A percentile compares a stretch with the other conserved stretches of the same genome.
Conservation (phyloP, 2,113 vertebrate species). For the Canis aureus region DNA sequence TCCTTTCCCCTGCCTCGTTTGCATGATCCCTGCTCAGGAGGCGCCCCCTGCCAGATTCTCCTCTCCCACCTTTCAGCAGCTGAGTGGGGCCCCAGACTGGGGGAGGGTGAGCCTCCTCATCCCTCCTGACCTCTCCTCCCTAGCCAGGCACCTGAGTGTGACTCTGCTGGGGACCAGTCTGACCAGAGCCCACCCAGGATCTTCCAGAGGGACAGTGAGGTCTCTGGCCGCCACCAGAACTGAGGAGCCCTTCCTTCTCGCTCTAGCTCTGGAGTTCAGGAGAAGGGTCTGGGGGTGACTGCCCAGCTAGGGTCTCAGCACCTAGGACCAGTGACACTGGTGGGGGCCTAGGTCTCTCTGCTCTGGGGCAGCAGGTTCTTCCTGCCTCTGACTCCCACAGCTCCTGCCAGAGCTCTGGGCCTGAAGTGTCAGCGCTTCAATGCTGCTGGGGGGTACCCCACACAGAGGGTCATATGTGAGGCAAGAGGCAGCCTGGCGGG, state of each 20-base stretch:
- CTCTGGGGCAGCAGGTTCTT: neutral
- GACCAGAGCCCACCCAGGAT: neutral
- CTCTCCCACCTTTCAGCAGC: neutral
- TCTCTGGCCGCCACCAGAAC: neutral
- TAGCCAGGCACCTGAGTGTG: neutral
- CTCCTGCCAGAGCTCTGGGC: neutral
- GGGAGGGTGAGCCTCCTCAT: neutral
- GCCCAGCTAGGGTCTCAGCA: neutral
- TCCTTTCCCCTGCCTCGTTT: conserved; percentile 8
- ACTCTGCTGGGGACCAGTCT: neutral
- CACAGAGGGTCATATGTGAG: rapidly evolving
- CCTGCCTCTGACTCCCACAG: too few species aligned
- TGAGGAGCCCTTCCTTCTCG: neutral
- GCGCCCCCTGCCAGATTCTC: conserved; percentile 34
- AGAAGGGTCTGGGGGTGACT: neutral
- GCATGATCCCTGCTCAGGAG: neutral
- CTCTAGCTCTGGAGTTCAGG: neutral
- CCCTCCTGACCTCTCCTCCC: neutral
- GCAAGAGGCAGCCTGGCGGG: neutral
- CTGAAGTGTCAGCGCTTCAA: too few species aligned
- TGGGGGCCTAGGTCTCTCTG: neutral
- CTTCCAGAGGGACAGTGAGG: neutral
- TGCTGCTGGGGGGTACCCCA: too few species aligned
- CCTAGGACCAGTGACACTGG: neutral
- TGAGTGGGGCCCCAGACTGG: neutral